phyloP scores from a whole-genome alignment of 2,888 invertebrate genomes.

The Temnothorax ravouxi region DNA sequence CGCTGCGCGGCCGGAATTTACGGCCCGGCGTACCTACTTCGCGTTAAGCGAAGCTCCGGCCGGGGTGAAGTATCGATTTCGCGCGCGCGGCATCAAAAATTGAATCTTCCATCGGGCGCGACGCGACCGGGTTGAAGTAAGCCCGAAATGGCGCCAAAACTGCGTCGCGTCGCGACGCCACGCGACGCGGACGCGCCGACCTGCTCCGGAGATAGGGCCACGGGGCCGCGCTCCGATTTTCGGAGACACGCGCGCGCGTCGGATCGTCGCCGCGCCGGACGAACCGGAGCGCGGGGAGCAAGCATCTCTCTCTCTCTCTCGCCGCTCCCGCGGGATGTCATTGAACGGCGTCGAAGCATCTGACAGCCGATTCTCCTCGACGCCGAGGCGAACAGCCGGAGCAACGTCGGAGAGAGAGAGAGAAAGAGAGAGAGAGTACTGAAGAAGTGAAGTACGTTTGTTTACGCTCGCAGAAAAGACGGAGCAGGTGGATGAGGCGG shows the following conservation, averaged over 20 bases:
- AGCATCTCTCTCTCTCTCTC: too few species aligned
- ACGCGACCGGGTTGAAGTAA: not conserved
- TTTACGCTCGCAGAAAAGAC: conserved; percentile 59
- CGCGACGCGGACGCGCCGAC: too few species aligned
- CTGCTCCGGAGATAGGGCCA: too few species aligned
- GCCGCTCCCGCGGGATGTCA: too few species aligned
- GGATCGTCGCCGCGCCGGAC: too few species aligned
- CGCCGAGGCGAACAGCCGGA: too few species aligned
- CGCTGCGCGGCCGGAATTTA: not conserved
- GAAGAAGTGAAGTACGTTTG: conserved; percentile 53
- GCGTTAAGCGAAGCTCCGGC: not conserved
- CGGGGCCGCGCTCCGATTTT: not conserved
- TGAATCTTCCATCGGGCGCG: conserved; percentile 7
- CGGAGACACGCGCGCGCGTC: not conserved
- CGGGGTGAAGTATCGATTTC: conserved; percentile 36
- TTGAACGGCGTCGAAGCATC: too few species aligned
- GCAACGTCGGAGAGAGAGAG: not conserved
- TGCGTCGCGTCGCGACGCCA: not conserved
- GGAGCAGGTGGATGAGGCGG: conserved; percentile 34
- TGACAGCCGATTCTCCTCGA: too few species aligned
- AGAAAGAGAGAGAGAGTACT: too few species aligned
- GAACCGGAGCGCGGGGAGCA: too few species aligned
- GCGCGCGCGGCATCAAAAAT: conserved; percentile 35
- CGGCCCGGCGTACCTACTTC: conserved; percentile 14
- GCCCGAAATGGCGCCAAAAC: conserved; percentile 47